Conservation (phyloP, 2,797 vertebrate species). For the Acridotheres tristis region DNA sequence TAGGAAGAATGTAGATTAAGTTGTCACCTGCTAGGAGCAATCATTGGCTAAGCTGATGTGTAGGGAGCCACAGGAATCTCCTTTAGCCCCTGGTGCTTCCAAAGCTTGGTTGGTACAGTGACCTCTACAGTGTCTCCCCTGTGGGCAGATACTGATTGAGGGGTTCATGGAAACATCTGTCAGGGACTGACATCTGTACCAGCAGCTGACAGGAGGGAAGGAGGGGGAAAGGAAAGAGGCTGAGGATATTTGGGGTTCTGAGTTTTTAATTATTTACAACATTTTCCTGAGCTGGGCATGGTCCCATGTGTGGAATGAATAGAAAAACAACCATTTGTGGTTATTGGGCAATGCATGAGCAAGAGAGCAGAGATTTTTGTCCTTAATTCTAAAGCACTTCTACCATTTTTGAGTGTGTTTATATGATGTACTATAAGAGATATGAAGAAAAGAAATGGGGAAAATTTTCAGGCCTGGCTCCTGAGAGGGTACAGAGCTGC, state of each 20-base stretch:
- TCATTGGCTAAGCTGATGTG: neutral
- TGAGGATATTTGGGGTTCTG: neutral
- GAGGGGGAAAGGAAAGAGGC: neutral
- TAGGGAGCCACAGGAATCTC: neutral
- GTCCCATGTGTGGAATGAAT: neutral
- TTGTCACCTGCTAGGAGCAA: neutral
- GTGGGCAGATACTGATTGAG: neutral
- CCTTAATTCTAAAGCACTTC: neutral
- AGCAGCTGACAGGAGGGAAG: conserved; percentile 21
- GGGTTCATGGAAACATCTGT: conserved; percentile 22
- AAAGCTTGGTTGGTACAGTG: neutral
- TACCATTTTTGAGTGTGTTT: neutral
- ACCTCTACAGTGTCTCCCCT: neutral
- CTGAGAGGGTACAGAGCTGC: neutral
- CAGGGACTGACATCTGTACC: conserved; percentile 37
- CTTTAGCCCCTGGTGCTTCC: neutral
- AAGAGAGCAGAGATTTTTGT: neutral
- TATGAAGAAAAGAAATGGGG: neutral
- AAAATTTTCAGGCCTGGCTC: neutral
- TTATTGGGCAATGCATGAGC: neutral
- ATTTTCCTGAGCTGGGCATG: neutral
- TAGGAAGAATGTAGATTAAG: neutral
- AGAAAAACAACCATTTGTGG: neutral
- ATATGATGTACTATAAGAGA: neutral
- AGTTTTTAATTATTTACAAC: neutral